Base-by-base conservation (phyloP, 2,113 vertebrate genomes). In the Protobothrops flavoviridis region DNA sequence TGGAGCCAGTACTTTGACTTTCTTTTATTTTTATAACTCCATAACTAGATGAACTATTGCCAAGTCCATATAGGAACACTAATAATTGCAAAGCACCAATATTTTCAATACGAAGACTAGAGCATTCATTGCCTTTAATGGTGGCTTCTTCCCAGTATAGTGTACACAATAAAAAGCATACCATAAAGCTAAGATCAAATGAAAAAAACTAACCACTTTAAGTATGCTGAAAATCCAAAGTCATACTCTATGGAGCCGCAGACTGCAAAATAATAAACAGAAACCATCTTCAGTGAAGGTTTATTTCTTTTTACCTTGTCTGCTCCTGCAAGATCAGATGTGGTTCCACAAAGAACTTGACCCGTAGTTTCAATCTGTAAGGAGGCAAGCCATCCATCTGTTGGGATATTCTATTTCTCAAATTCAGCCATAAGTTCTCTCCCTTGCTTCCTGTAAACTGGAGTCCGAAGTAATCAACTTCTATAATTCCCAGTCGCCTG, bases 311-410 rank as follows among this genome's bases (percentile, higher is more conserved):
- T 94, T 98, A 99, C 99, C 99, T 99, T 0, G 99, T 99, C 97
- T 99, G 99, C 94, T 99, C 99, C 97, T 99, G 99, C 92, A 99
- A 98, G 93, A 99, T 99, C 95, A 99, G 98, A 98, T 99, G 99
- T 0, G 99, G 99, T 95, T 99, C 99, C 96, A 99, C 99, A 94
- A 99, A 99, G 97, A 99, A 99, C 96, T 99, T 99, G 96, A 99
- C 99, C 93, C 98, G 97, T 88, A 99, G 97, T 96, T 99, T 98
- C 93, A 99, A 97, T 85, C 99, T 97, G 93, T 99, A 99, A n/a
- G 99, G 99, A 59, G 98, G 97, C 96, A 99, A 96, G 12, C 98
- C 98, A 88, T 99, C 99, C 98, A 99, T 99, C 98, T 99, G 99
- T 97, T 99, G 99, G 39, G 98, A 99, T 97, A 99, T 99, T 94